Conservation (phyloP, 2,113 vertebrate species). For the Azemiops feae region DNA sequence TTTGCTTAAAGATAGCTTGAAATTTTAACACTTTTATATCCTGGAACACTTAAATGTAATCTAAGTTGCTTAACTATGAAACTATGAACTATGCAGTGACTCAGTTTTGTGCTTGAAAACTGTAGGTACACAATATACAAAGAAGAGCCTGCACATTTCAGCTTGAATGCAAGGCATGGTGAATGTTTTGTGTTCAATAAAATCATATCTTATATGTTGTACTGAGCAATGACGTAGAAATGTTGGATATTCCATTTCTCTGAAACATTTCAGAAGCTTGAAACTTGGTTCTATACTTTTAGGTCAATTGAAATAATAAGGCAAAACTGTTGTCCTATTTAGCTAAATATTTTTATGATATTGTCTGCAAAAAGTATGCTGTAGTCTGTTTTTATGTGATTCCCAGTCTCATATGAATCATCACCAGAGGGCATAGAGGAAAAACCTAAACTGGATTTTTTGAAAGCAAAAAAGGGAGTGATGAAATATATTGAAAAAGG, state of each 20-base stretch:
- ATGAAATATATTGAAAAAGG: neutral
- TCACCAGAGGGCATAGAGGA: neutral
- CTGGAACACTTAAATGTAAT: neutral
- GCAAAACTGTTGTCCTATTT: neutral
- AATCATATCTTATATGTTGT: neutral
- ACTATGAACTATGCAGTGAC: neutral
- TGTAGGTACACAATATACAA: neutral
- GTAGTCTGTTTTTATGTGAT: conserved; percentile 34
- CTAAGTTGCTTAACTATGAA: neutral
- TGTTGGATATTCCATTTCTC: conserved; percentile 7
- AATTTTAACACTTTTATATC: neutral
- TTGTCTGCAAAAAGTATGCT: neutral
- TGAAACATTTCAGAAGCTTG: neutral
- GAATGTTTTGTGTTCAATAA: neutral
- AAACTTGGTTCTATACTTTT: neutral
- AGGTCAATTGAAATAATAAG: neutral
- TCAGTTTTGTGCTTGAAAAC: neutral
- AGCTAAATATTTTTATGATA: conserved; percentile 7
- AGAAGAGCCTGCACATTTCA: neutral
- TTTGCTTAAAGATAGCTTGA: neutral
- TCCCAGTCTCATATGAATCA: neutral
- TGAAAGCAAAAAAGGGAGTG: conserved; percentile 31
- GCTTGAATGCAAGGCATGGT: neutral
- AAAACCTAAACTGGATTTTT: conserved; percentile 6
- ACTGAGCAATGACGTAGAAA: neutral